Percentiles rank a stretch among this genome's conserved stretches.
phyloP scores from a whole-genome alignment of 1,140 invertebrate species.

The Acyrthosiphon pisum region DNA sequence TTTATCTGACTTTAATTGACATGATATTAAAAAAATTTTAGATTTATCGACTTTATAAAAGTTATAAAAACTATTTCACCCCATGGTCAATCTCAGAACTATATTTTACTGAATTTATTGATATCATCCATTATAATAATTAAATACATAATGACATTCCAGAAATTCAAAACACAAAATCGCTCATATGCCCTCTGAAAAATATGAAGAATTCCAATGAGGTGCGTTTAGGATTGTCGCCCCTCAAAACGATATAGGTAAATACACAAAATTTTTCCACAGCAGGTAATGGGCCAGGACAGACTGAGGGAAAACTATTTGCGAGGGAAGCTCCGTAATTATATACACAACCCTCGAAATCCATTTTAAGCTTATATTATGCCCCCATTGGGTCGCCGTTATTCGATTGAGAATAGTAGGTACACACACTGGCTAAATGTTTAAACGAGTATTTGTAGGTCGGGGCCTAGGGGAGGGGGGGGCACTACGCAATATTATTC shows the following conservation, averaged over 20 bases:
- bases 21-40: neutral
- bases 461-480: too few species aligned
- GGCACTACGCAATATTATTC: neutral
- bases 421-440: neutral
- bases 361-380: constrained; percentile 1
- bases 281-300: neutral
- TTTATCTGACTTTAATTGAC: neutral
- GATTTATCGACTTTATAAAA: neutral
- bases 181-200: too few species aligned
- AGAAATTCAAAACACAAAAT: neutral
- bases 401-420: constrained; percentile 2
- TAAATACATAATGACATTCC: too few species aligned
- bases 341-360: neutral
- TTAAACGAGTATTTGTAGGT: neutral
- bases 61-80: neutral
- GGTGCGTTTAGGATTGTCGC: neutral
- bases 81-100: neutral
- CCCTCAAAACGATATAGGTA: neutral
- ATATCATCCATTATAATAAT: too few species aligned
- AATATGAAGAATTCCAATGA: neutral
- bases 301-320: neutral
- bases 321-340: neutral
- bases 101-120: neutral
- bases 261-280: neutral
- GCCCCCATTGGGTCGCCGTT: neutral